Evolutionary conservation across 1,140 invertebrate species (phyloP).

Genomic region (Colletes gigas): DNA sequence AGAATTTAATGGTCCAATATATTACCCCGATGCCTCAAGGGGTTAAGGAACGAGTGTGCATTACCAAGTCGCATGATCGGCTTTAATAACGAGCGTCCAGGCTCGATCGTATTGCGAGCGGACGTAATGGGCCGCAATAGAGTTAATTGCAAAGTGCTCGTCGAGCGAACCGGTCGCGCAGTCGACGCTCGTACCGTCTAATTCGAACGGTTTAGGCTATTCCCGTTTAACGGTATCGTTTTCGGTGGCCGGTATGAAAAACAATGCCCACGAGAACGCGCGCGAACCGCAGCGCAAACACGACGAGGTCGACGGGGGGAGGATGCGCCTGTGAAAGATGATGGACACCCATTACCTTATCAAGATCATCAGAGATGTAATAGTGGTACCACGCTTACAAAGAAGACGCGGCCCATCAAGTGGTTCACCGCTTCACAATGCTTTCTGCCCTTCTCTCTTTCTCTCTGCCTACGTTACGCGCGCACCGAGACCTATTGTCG

Average conservation of each 20-base stretch:
- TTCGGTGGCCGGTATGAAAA: conserved; percentile 10
- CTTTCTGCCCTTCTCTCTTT: conserved; percentile 34
- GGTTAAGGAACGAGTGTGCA: conserved; percentile 10
- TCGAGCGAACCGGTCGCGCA: too few species aligned
- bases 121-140: conserved; percentile 51
- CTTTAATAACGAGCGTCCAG: conserved; percentile 35
- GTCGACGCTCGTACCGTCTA: too few species aligned
- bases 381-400: conserved; percentile 68
- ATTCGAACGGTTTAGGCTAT: too few species aligned
- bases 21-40: too few species aligned
- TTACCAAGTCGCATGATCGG: conserved; percentile 30
- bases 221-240: background rate
- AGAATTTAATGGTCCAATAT: too few species aligned
- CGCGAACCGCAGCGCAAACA: too few species aligned
- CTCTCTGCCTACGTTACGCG: conserved; percentile 14
- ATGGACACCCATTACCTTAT: conserved; percentile 74
- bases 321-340: conserved; percentile 73
- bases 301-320: conserved; percentile 34
- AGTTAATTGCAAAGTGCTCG: conserved; percentile 48
- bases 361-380: conserved; percentile 73
- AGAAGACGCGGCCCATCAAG: conserved; percentile 53
- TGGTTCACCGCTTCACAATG: conserved; percentile 56
- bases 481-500: conserved; percentile 27
- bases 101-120: conserved; percentile 38
- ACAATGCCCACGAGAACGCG: background rate